Evolutionary conservation across 2,888 invertebrate genomes (phyloP), one percentile per base, ranked within the genome.

Genomic region (Drosophila melanocephala): DNA sequence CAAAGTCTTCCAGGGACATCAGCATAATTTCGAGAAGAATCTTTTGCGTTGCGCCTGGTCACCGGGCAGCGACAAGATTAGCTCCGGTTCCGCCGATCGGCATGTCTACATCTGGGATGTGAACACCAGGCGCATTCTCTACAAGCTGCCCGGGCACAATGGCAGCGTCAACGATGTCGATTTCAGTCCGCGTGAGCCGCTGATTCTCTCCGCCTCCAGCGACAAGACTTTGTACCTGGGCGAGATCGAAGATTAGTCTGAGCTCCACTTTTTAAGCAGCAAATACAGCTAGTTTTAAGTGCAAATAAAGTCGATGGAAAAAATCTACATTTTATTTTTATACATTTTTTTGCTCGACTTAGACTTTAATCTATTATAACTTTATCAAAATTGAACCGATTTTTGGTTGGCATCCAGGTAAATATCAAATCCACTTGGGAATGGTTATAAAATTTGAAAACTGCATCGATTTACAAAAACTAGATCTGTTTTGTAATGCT

Each of bases 31-130:
- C 93, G 99, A 99, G 94, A 98, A 98, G 94, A 99, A 99, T 94
- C 95, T 99, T 70, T 94, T 99, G 67, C 95, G 97, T 26, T 99
- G 99, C 92, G 95, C 97, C 1, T 99, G 99, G 99, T 96, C 99
- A 2, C 96, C 96, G 0, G 98, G 99, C 93, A 98, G 99, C 2
- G 96, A 97, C 65, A 97, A 97, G 94, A 96, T 93, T 57, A 93
- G 93, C 3, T 96, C 97, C 0, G 99, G 99, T 0, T 99, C 99
- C 0, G 97, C 99, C 0, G 99, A 99, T 94, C 95, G 99, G 56
- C 98, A 96, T 94, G 97, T 99, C 37, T 98, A 99, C 93, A 95
- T 99, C 74, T 99, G 99, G 99, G 99, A 99, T 93, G 98, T 98
- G 2, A 97, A 97, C 56, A 96, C 97, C 0, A 95, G 99, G 35